These are phyloP conservation scores for Aethina tumida DNA, from an alignment of 1,140 invertebrate species.

Conservation along the genomic window DNA sequence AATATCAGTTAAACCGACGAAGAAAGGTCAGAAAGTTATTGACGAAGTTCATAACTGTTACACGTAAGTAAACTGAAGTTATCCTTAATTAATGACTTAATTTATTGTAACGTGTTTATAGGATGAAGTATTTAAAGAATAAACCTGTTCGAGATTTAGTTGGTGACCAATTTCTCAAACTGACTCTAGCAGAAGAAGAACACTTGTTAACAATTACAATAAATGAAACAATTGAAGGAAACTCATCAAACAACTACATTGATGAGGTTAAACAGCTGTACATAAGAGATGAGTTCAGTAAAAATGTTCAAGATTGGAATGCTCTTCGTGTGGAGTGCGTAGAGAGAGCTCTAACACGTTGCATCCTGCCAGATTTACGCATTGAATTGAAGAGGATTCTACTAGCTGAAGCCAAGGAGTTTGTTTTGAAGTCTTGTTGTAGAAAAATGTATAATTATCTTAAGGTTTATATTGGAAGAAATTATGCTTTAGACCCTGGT, in stretches of 20 bases:
- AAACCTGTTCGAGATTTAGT: conserved; percentile 88
- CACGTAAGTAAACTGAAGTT: conserved; percentile 32
- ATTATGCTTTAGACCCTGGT: conserved; percentile 11
- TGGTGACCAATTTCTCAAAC: conserved; percentile 83
- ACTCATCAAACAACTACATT: conserved; percentile 65
- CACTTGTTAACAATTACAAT: conserved; percentile 67
- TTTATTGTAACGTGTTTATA: conserved; percentile 31
- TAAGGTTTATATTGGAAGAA: conserved; percentile 42
- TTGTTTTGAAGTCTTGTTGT: conserved; percentile 73
- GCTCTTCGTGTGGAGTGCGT: conserved; percentile 76
- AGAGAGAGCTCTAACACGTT: conserved; percentile 75
- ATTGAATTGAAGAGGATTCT: conserved; percentile 78
- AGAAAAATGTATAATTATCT: conserved; percentile 86
- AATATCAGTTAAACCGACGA: conserved; percentile 74
- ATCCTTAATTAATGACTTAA: neutral
- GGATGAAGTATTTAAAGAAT: conserved; percentile 89
- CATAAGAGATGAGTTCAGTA: conserved; percentile 88
- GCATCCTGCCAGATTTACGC: conserved; percentile 81
- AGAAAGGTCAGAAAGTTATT: conserved; percentile 85
- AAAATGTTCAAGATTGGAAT: conserved; percentile 96
- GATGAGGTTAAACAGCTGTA: conserved; percentile 90
- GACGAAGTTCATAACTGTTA: conserved; percentile 88
- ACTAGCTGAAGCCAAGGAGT: conserved; percentile 80
- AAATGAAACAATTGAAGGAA: conserved; percentile 67
- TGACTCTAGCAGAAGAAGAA: conserved; percentile 78